Evolutionary conservation across 1,140 invertebrate genomes (phyloP).

Genomic region (Sipha flava): DNA sequence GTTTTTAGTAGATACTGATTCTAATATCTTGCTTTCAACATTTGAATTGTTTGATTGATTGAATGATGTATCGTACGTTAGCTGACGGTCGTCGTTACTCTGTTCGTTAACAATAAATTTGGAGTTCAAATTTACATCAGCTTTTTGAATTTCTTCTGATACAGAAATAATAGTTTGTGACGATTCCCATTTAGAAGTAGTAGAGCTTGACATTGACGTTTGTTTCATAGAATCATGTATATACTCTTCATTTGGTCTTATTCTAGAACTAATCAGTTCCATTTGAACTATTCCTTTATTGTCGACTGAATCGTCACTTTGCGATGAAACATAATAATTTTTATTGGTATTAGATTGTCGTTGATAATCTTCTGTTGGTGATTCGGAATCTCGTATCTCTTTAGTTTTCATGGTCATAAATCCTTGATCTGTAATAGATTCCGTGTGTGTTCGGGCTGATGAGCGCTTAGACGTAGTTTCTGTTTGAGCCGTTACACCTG

Average conservation of each 20-base stretch:
- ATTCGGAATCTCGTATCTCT: slow-evolving; percentile 65
- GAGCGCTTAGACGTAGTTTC: slow-evolving; percentile 33
- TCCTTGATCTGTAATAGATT: slow-evolving; percentile 61
- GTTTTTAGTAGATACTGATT: not conserved
- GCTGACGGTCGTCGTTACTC: not conserved
- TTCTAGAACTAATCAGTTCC: not conserved
- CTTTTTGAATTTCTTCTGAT: slow-evolving; percentile 6
- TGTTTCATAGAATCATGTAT: not conserved
- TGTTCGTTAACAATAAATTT: slow-evolving; percentile 1
- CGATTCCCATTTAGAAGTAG: not conserved
- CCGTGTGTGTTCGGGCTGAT: slow-evolving; percentile 50
- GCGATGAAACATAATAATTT: not conserved
- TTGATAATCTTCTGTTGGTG: slow-evolving; percentile 55
- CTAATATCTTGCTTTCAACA: not conserved
- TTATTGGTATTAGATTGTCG: slow-evolving; percentile 3
- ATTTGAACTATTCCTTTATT: not conserved
- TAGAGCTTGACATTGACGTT: not conserved
- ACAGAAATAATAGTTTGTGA: not conserved
- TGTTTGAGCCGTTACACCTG: slow-evolving; percentile 44
- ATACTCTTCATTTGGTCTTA: not conserved
- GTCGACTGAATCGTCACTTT: not conserved
- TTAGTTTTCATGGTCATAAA: slow-evolving; percentile 66
- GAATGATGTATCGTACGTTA: not conserved
- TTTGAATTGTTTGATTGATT: not conserved
- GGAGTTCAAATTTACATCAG: not conserved